phyloP scores from a whole-genome alignment of 2,797 vertebrate genomes.

The Sarcophilus harrisii region DNA sequence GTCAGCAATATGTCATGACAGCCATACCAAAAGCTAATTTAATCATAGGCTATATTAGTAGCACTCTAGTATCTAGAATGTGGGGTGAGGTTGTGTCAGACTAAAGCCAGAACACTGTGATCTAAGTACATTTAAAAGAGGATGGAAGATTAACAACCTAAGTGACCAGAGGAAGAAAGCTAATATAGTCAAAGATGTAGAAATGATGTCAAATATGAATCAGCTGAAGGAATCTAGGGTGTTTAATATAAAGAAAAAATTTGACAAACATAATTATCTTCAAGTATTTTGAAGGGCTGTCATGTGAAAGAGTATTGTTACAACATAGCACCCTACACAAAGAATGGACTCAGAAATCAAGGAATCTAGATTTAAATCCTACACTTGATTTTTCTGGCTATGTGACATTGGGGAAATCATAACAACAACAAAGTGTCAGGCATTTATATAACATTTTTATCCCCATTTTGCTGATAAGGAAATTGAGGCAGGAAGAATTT shows the following conservation, averaged over 20 bases:
- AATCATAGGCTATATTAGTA: background rate
- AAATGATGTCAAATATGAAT: background rate
- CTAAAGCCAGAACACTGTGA: background rate
- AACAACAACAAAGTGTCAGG: background rate
- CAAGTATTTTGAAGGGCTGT: background rate
- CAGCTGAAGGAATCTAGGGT: background rate
- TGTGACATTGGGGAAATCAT: background rate
- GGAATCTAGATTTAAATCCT: background rate
- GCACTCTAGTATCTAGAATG: background rate
- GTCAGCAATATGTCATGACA: background rate
- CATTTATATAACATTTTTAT: background rate
- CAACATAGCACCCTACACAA: background rate
- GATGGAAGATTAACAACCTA: background rate
- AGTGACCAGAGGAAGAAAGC: background rate
- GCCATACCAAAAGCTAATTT: background rate
- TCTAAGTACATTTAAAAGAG: background rate
- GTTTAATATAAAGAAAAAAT: background rate
- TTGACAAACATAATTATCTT: background rate
- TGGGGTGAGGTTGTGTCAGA: background rate
- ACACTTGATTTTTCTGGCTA: background rate
- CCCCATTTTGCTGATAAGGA: background rate
- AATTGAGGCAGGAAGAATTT: background rate
- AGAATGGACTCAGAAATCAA: background rate
- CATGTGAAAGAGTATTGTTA: background rate
- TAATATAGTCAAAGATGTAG: background rate